phyloP scores from a whole-genome alignment of 2,113 vertebrate genomes.

The Cyphomyrus plagiostoma region DNA sequence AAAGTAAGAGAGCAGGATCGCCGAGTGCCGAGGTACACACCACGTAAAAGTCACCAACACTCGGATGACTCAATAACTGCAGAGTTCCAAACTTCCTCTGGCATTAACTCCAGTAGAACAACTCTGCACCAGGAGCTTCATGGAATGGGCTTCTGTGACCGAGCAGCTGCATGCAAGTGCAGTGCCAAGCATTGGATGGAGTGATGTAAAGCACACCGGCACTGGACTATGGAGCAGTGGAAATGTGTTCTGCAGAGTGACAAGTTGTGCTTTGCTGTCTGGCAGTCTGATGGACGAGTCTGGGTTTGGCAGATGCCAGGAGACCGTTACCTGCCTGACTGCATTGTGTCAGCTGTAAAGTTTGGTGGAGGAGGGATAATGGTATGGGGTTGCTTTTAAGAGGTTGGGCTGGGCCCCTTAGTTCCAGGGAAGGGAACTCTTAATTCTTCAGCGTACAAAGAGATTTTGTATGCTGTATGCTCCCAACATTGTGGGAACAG shows the following conservation, averaged over 20 bases:
- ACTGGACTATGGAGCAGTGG: neutral
- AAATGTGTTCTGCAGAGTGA: neutral
- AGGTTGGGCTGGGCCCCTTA: neutral
- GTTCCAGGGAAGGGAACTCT: neutral
- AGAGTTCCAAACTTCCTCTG: too few species aligned
- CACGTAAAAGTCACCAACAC: neutral
- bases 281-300: neutral
- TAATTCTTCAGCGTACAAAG: neutral
- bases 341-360: neutral
- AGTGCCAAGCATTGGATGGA: neutral
- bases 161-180: too few species aligned
- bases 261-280: neutral
- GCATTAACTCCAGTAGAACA: too few species aligned
- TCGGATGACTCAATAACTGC: neutral
- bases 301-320: neutral
- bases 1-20: neutral
- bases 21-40: neutral
- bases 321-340: neutral
- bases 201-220: neutral
- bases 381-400: neutral
- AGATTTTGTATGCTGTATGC: too few species aligned
- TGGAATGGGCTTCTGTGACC: too few species aligned
- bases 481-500: too few species aligned
- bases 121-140: too few species aligned
- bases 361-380: neutral